Conservation (phyloP, 2,797 vertebrate species). For the Atherinosoma microstoma region DNA sequence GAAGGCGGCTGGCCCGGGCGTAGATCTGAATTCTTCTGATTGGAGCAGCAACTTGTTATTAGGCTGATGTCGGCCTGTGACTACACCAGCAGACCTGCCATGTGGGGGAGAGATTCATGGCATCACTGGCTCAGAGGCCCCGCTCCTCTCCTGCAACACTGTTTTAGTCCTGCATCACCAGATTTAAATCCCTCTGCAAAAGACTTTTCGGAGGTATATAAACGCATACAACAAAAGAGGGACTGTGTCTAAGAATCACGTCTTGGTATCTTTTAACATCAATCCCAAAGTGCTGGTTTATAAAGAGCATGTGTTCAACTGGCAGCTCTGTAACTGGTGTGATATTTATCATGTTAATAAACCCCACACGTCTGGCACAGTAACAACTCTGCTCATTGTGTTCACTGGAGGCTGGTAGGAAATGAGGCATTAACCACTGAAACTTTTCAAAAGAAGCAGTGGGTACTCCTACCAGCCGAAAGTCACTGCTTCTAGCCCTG, state of each 20-base stretch:
- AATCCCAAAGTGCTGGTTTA: slow-evolving; percentile 28
- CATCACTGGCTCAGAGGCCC: slow-evolving; percentile 43
- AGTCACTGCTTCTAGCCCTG: slow-evolving; percentile 47
- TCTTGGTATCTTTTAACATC: slow-evolving; percentile 30
- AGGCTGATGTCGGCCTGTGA: slow-evolving; percentile 71
- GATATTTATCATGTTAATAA: slow-evolving; percentile 69
- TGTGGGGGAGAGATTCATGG: slow-evolving; percentile 50
- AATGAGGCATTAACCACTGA: slow-evolving; percentile 70
- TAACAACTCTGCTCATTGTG: slow-evolving; percentile 47
- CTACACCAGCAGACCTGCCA: slow-evolving; percentile 65
- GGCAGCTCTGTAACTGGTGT: slow-evolving; percentile 28
- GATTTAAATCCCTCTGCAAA: slow-evolving; percentile 40
- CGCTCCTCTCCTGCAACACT: neutral
- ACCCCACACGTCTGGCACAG: slow-evolving; percentile 63
- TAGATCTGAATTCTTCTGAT: slow-evolving; percentile 79
- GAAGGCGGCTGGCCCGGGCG: slow-evolving; percentile 52
- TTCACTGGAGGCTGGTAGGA: slow-evolving; percentile 53
- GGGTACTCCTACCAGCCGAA: slow-evolving; percentile 57
- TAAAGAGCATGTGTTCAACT: slow-evolving; percentile 50
- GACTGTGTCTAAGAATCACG: slow-evolving; percentile 5
- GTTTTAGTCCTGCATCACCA: slow-evolving; percentile 6
- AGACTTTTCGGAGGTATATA: slow-evolving; percentile 46
- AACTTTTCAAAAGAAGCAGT: slow-evolving; percentile 60
- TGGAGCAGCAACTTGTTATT: slow-evolving; percentile 79
- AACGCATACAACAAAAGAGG: slow-evolving; percentile 25